Base-by-base conservation (phyloP, 2,113 vertebrate genomes). In the Ploceus nigricollis region DNA sequence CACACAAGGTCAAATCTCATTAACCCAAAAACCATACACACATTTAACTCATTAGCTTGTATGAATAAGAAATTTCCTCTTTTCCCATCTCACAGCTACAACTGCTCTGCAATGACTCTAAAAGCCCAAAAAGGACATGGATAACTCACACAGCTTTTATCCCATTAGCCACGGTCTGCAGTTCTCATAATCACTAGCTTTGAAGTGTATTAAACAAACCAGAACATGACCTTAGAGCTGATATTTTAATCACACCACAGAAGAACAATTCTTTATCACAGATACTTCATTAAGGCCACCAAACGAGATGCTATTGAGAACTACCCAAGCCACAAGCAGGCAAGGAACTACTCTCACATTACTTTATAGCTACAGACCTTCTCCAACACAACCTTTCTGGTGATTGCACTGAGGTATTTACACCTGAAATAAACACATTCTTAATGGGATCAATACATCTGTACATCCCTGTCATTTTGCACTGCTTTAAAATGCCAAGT, bases 191-290 rank as follows among this genome's bases (percentile, higher is more conserved):
- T 82, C 73, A 71, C 60, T 79, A 86, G 68, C 88, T 96, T 66
- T 93, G 85, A 95, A 92, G 79, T 56, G 31, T 33, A 96, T 89
- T 87, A 93, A 93, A 90, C 82, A 95, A 94, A 91, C 70, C 63
- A 91, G 78, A 71, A 91, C 48, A 69, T 3, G 88, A 96, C 92
- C 93, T 96, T 23, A 94, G 35, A 92, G 77, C 76, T 39, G 83
- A 75, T 91, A 69, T 44, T 94, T 91, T 89, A 82, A 94, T 79
- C 82, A 60, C 58, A 73, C 54, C 82, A 73, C 54, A 8, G 21
- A 65, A 90, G 54, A 93, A 72, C 64, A 90, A 77, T 76, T 78
- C 82, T 87, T 80, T 66, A 93, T 58, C 58, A 23, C 40, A 50
- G n/a, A 44, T 11, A 12, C 42, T 92, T 76, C 65, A 91, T 77